Percentiles rank a stretch among this genome's conserved stretches.
Conservation (phyloP, 2,797 vertebrate genomes). For the Craterocephalus amniculus region DNA sequence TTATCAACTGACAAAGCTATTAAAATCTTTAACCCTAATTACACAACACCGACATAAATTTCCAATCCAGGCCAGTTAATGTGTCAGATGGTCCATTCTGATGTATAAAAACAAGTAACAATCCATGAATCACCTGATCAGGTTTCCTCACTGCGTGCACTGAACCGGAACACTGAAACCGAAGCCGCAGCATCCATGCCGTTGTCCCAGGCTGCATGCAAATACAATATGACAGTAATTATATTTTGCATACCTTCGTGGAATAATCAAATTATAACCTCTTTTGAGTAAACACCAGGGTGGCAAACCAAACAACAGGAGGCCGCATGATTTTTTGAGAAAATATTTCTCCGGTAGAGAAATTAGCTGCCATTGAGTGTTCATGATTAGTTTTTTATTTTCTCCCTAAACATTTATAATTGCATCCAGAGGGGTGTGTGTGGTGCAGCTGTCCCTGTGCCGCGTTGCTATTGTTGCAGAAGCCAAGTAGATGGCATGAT, state of each 20-base stretch:
- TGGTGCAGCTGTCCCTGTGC: constrained; percentile 34
- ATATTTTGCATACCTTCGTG: constrained; percentile 63
- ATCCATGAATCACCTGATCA: background rate
- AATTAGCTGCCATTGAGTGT: constrained; percentile 70
- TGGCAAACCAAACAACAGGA: constrained; percentile 64
- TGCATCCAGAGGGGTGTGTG: constrained; percentile 62
- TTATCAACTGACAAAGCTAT: constrained; percentile 49
- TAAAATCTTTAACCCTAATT: constrained; percentile 57
- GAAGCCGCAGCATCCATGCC: constrained; percentile 15
- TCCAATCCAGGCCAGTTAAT: constrained; percentile 32
- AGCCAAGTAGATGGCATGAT: constrained; percentile 39
- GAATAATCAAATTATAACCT: constrained; percentile 60
- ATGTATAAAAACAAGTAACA: constrained; percentile 21
- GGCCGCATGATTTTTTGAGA: constrained; percentile 44
- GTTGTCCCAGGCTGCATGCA: constrained; percentile 43
- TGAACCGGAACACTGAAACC: background rate
- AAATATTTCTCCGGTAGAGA: constrained; percentile 69
- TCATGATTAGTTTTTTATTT: constrained; percentile 74
- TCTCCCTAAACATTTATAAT: constrained; percentile 77
- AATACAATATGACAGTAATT: constrained; percentile 76
- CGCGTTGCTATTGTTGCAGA: constrained; percentile 46
- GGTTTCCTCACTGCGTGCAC: background rate
- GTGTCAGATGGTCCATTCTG: constrained; percentile 22
- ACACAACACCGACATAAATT: constrained; percentile 42
- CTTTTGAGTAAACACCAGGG: constrained; percentile 43